Conservation (phyloP, 2,888 invertebrate species). For the Litoditis marina region DNA sequence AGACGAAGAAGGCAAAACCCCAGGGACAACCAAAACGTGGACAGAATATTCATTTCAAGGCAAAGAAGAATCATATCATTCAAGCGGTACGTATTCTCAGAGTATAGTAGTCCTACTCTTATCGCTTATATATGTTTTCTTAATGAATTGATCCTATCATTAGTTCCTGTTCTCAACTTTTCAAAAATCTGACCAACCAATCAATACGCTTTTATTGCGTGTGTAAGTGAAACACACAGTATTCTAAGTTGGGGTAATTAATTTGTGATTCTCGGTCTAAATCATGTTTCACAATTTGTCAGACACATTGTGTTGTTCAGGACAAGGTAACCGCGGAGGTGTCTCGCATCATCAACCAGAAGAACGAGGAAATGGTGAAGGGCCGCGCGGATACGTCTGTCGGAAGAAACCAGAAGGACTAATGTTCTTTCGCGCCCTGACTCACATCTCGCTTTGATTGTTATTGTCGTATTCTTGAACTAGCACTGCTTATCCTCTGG, state of each 20-base stretch:
- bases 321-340: constrained; percentile 46
- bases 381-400: constrained; percentile 48
- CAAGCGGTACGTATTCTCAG: constrained; percentile 24
- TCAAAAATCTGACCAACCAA: too few relatives aligned
- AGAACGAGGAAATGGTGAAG: constrained; percentile 57
- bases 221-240: neutral
- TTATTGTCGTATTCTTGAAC: too few relatives aligned
- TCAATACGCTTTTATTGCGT: neutral
- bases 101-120: too few relatives aligned
- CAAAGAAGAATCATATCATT: constrained; percentile 48
- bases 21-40: constrained; percentile 32
- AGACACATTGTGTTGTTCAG: constrained; percentile 29
- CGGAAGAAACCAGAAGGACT: constrained; percentile 35
- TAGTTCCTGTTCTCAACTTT: too few relatives aligned
- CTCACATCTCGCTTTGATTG: too few relatives aligned
- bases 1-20: constrained; percentile 39
- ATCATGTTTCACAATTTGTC: too few relatives aligned
- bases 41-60: constrained; percentile 42
- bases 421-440: too few relatives aligned
- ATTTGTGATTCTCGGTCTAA: too few relatives aligned
- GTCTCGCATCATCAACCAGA: constrained; percentile 55
- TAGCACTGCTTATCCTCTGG: too few relatives aligned
- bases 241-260: too few relatives aligned
- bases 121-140: too few relatives aligned
- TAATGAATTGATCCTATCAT: too few relatives aligned